Conservation (phyloP, 2,888 invertebrate genomes). For the Tetramorium bicarinatum region DNA sequence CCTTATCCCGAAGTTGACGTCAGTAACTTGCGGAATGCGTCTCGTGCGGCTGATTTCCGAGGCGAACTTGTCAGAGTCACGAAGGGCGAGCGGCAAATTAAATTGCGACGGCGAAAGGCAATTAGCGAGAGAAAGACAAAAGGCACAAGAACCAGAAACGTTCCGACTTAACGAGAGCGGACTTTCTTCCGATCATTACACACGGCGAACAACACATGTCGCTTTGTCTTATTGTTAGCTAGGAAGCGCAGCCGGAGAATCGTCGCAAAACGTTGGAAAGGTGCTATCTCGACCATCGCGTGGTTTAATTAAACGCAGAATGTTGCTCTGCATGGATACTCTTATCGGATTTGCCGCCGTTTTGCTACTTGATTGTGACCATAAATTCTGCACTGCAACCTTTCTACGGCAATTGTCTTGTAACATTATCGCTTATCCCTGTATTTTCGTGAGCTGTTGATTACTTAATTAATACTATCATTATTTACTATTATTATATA, state of each 20-base stretch:
- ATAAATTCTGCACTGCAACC: not conserved
- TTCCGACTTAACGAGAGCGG: slow-evolving; percentile 60
- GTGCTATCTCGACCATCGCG: slow-evolving; percentile 19
- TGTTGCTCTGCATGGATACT: slow-evolving; percentile 8
- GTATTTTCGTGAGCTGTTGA: not conserved
- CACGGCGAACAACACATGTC: slow-evolving; percentile 36
- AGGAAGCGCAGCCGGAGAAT: slow-evolving; percentile 12
- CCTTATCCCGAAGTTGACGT: slow-evolving; percentile 6
- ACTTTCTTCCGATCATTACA: slow-evolving; percentile 58
- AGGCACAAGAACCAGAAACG: slow-evolving; percentile 25
- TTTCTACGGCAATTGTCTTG: not conserved
- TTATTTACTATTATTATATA: not conserved
- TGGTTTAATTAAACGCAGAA: slow-evolving; percentile 56
- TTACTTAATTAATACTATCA: not conserved
- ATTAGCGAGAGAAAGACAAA: slow-evolving; percentile 48
- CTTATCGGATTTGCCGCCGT: slow-evolving; percentile 43
- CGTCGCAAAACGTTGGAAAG: slow-evolving; percentile 10
- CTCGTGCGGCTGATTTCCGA: slow-evolving; percentile 35
- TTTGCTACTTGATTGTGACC: slow-evolving; percentile 8
- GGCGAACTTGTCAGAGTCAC: slow-evolving; percentile 31
- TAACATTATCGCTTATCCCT: not conserved
- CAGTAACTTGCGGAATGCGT: slow-evolving; percentile 44
- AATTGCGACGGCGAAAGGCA: slow-evolving; percentile 55
- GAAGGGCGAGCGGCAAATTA: slow-evolving; percentile 56
- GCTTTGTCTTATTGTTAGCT: slow-evolving; percentile 40